Evolutionary conservation across 2,797 vertebrate species (phyloP).

Genomic region (Sebastes miniatus): DNA sequence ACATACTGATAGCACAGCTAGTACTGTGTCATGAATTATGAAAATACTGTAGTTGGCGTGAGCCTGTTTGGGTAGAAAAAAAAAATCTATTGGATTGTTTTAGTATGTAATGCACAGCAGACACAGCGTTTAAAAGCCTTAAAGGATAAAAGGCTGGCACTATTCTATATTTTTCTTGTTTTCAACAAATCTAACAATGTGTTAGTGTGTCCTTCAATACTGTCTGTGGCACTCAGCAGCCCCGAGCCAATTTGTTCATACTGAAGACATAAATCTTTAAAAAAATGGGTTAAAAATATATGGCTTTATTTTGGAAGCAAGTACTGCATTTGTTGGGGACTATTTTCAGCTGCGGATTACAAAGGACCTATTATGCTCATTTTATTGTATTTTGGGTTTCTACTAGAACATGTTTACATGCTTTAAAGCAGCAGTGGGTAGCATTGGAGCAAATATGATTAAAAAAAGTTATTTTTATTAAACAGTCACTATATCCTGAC

Average conservation of each 20-base stretch:
- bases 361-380: not conserved
- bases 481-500: too few species aligned
- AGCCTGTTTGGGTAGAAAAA: constrained; percentile 26
- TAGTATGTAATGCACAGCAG: constrained; percentile 14
- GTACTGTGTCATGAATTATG: constrained; percentile 56
- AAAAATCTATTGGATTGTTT: constrained; percentile 19
- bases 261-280: not conserved
- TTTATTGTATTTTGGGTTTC: too few species aligned
- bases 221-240: not conserved
- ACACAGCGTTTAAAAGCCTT: constrained; percentile 29
- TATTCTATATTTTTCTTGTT: not conserved
- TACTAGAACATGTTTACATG: too few species aligned
- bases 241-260: not conserved
- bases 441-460: too few species aligned
- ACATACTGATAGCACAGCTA: constrained; percentile 44
- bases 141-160: not conserved
- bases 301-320: not conserved
- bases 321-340: not conserved
- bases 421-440: too few species aligned
- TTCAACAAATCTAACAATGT: constrained; percentile 17
- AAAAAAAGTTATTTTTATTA: too few species aligned
- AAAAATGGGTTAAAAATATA: not conserved
- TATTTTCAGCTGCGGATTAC: not conserved
- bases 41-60: constrained; percentile 49
- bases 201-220: constrained; percentile 14